A percentile compares a stretch with the other conserved stretches of the same genome.
These are phyloP conservation scores for Zonotrichia albicollis DNA, from an alignment of 2,797 vertebrate species.

Conservation along the genomic window DNA sequence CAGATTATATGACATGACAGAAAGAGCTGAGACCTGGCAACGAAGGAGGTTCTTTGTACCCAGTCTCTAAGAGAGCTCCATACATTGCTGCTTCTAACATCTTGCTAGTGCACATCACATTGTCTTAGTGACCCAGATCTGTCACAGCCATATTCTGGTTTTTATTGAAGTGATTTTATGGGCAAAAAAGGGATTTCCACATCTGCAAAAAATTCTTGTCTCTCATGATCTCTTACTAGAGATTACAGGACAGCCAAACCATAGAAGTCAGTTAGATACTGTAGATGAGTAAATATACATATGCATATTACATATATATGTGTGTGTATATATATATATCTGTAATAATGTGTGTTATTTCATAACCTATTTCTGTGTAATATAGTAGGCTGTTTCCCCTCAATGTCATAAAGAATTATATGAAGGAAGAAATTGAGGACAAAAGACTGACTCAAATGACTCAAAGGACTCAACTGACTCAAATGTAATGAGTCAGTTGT, in stretches of 20 bases:
- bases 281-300: neutral
- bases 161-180: neutral
- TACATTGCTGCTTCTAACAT: neutral
- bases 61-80: neutral
- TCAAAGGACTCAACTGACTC: neutral
- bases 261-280: neutral
- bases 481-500: neutral
- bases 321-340: neutral
- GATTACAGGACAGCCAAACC: neutral
- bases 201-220: neutral
- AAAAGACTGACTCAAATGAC: neutral
- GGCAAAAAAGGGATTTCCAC: neutral
- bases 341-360: neutral
- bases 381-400: neutral
- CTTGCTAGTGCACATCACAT: neutral
- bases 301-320: neutral
- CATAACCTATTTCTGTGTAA: neutral
- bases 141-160: neutral
- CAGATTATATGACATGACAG: neutral
- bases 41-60: neutral
- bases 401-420: neutral
- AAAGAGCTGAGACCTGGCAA: neutral
- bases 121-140: slow-evolving; percentile 51
- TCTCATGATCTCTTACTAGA: neutral
- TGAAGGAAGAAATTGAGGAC: neutral